These are phyloP conservation scores for Marasmarcha lunaedactyla DNA, from an alignment of 2,888 invertebrate species.

Conservation along the genomic window DNA sequence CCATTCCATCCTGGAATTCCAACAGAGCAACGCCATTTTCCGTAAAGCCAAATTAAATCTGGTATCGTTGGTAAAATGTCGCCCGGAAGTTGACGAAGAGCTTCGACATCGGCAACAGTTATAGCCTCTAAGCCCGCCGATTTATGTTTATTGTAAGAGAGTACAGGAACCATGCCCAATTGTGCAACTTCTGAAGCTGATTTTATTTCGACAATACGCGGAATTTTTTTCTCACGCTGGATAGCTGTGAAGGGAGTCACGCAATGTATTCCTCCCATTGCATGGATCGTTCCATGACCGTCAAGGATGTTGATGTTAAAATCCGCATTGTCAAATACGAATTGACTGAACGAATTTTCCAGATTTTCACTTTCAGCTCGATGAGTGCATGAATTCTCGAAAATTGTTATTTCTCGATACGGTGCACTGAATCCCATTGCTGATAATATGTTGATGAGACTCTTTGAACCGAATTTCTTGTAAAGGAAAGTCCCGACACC, in stretches of 20 bases:
- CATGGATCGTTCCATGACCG: slow-evolving; percentile 21
- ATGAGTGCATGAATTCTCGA: slow-evolving; percentile 14
- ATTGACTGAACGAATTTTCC: slow-evolving; percentile 20
- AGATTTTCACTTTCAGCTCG: slow-evolving; percentile 4
- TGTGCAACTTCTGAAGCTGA: slow-evolving; percentile 17
- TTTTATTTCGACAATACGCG: too few species aligned
- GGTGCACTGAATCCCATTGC: slow-evolving; percentile 17
- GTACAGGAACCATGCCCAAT: slow-evolving; percentile 17
- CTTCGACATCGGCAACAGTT: too few species aligned
- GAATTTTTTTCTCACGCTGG: too few species aligned
- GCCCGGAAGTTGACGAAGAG: slow-evolving; percentile 18
- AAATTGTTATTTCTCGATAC: slow-evolving; percentile 20
- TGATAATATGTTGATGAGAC: slow-evolving; percentile 16
- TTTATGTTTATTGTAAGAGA: slow-evolving; percentile 19
- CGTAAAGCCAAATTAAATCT: slow-evolving; percentile 22
- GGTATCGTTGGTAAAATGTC: slow-evolving; percentile 13
- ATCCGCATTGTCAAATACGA: slow-evolving; percentile 26
- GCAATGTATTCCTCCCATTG: slow-evolving; percentile 22
- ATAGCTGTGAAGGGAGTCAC: slow-evolving; percentile 17
- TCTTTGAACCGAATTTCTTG: slow-evolving; percentile 21
- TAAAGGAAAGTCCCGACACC: slow-evolving; percentile 20
- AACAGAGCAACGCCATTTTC: slow-evolving; percentile 16
- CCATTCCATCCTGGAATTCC: slow-evolving; percentile 21
- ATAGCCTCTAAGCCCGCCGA: too few species aligned
- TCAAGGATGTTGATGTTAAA: slow-evolving; percentile 21